Evolutionary conservation across 2,113 vertebrate genomes (phyloP), one percentile per base, ranked within the genome.

Genomic region (Hemiscyllium ocellatum): DNA sequence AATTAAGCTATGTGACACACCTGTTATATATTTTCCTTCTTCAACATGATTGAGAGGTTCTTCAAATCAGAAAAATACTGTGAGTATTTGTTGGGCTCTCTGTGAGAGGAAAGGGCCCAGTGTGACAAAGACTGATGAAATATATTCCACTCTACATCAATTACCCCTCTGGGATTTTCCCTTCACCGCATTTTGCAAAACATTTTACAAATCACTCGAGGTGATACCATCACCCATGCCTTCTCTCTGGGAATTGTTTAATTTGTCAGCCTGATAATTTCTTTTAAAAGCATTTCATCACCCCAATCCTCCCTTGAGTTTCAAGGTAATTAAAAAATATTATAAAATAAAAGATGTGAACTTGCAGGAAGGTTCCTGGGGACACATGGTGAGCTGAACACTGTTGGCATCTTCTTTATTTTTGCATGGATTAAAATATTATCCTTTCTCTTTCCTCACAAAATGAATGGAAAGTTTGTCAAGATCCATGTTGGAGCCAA

Each of bases 181-280:
- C 13, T 90, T 13, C 13, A 61, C 61, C 4, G 29, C 52, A 65
- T 90, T 65, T 26, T 90, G 20, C 15, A 33, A 83, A 90, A 65
- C 52, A 90, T 90, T 61, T 29, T 33, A n/a, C 52, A 65, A 33
- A 90, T 90, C 29, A 90, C 50, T 65, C 52, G 15, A 90, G 52
- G 87, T 61, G 87, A 90, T 61, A 61, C 26, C 26, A 65, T n/a
- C 26, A 13, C 52, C 52, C 12, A 8, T 61, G 13, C 29, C 50
- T 90, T 90, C 52, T n/a, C 52, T 90, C 52, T 90, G 87, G 29
- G 52, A 87, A 24, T 26, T 87, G 50, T 87, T 87, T 65, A 61
- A 90, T 61, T 90, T 90, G 87, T 65, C 52, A 56, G 87, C 52
- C 24, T 89, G 47, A 50, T 89, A 29, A 89, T 89, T 89, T 89